Conservation (phyloP, 2,797 vertebrate species). For the Sebastes nivosus region DNA sequence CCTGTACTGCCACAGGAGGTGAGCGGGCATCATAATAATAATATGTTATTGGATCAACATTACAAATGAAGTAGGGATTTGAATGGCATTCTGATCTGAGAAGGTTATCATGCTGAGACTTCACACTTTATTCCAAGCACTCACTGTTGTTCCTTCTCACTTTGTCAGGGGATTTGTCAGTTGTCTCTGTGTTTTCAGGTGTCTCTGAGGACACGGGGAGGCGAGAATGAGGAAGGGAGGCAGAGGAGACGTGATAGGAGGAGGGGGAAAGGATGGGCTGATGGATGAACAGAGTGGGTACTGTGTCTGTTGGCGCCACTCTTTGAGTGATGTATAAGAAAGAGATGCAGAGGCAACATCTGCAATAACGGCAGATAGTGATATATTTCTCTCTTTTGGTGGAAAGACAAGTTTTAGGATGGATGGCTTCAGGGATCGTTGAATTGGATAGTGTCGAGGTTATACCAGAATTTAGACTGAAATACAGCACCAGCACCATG, state of each 20-base stretch:
- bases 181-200: conserved; percentile 14
- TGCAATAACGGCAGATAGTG: background rate
- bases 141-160: background rate
- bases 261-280: background rate
- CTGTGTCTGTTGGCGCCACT: background rate
- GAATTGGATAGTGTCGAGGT: background rate
- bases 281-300: background rate
- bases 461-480: background rate
- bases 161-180: conserved; percentile 22
- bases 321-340: background rate
- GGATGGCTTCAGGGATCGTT: background rate
- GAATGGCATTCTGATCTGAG: background rate
- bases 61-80: conserved; percentile 1
- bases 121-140: background rate
- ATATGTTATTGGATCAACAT: background rate
- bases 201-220: conserved; percentile 21
- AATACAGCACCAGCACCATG: background rate
- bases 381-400: background rate
- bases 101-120: background rate
- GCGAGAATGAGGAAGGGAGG: conserved; percentile 30
- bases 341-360: background rate
- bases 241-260: background rate
- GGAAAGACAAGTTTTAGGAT: background rate
- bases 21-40: background rate
- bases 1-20: background rate